Evolutionary conservation across 53 echinoderm and acorn worm genomes (phyloP), one percentile per base, ranked within the genome.

Genomic region (Glandiceps talaboti): DNA sequence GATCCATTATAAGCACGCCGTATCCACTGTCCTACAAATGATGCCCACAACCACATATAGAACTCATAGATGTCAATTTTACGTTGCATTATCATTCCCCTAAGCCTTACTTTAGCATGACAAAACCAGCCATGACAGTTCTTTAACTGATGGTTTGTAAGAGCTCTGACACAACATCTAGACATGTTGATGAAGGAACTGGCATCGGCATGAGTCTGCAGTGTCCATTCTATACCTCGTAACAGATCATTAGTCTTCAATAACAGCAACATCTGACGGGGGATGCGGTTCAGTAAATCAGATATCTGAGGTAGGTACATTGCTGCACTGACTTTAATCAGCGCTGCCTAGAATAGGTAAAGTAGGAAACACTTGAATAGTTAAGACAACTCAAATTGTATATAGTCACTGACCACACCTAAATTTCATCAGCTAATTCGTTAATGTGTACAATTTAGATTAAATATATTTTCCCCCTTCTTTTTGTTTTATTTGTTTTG

Each of bases 111-210:
- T 27, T 79, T 81, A 0, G 77, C 26, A 27, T 81, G 87, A 28
- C 91, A 82, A 76, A 77, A 32, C 80, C 91, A 84, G 25, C 88
- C 76, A 32, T 74, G 75, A 29, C 86, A 86, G 14, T 33, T 77
- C 1, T 29, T 31, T 1, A 85, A 82, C 29, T 99, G 83, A 31
- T 99, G 84, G 31, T 94, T 86, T 0, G 91, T 85, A 28, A 94
- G 80, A 27, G 99, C 89, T 14, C 93, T 81, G 31, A 99, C 93
- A 76, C 99, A 99, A 79, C 99, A 99, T 76, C 85, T 81, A 12
- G 99, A 94, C 99, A 99, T 99, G 83, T 94, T 99, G 76, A 99
- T 87, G 83, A 99, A 99, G 31, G 99, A 93, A 84, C 99, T 99
- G 77, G 99, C 93, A 79, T 87, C 93, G 77, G 87, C 87, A 72